Evolutionary conservation across 2,888 invertebrate species (phyloP).

Genomic region (Hipparchia semele): DNA sequence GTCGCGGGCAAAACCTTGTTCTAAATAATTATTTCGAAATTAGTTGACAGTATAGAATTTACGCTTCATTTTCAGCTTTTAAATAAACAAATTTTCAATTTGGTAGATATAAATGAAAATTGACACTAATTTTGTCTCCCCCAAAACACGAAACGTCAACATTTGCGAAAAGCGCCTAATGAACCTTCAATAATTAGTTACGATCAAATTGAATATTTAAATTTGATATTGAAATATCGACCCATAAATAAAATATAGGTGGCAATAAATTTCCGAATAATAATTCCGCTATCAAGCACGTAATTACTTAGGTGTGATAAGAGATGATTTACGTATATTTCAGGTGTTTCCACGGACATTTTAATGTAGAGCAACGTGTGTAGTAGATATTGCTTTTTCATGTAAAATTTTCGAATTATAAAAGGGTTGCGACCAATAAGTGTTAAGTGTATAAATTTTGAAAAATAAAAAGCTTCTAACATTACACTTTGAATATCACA

Average conservation of each 20-base stretch:
- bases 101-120: slow-evolving; percentile 41
- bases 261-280: slow-evolving; percentile 36
- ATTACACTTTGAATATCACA: no score
- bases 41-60: not conserved
- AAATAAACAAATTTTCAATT: slow-evolving; percentile 35
- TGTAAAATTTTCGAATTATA: no score
- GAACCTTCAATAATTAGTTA: slow-evolving; percentile 50
- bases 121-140: slow-evolving; percentile 42
- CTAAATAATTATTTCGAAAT: not conserved
- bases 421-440: no score
- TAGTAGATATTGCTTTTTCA: slow-evolving; percentile 14
- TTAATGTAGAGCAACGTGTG: slow-evolving; percentile 8
- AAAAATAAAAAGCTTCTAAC: no score
- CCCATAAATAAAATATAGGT: slow-evolving; percentile 33
- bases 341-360: slow-evolving; percentile 16
- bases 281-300: slow-evolving; percentile 36
- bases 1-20: no score
- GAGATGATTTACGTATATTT: slow-evolving; percentile 28
- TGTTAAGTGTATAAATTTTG: no score
- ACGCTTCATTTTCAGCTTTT: slow-evolving; percentile 10
- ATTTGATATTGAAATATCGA: slow-evolving; percentile 37
- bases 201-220: slow-evolving; percentile 45
- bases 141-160: slow-evolving; percentile 44
- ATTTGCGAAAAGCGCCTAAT: slow-evolving; percentile 49
- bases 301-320: slow-evolving; percentile 35